Base-by-base conservation (phyloP, 2,113 vertebrate species). In the Todiramphus saurophagus region DNA sequence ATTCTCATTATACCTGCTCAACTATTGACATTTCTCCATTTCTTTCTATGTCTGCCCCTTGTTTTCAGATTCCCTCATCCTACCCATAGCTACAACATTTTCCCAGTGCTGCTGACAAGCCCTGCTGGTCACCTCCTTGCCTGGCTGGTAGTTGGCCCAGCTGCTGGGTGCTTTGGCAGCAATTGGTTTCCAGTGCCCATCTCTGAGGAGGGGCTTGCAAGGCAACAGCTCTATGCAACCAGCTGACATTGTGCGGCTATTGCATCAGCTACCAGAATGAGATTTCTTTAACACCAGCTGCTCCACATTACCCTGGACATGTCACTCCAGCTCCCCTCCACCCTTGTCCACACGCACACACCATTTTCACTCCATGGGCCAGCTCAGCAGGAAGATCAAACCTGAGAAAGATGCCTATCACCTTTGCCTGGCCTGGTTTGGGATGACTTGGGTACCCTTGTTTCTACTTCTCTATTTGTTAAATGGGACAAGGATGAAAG, bases 381-480 rank as follows among this genome's bases (percentile, higher is more conserved):
- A 55, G 33, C 28, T 59, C n/a, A 62, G 28, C n/a, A 76, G 8
- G 11, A 76, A 84, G 64, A 2, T 9, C 21, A 82, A 16, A n/a
- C 41, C 31, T 55, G 7, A 67, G 23, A 66, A 82, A 67, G 27
- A 28, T 10, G 3, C 4, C 37, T 68, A 39, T 62, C 6, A 5
- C 13, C 3, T 64, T 72, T 76, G 7, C 15, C 24, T 76, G 53
- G 31, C 82, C 79, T 53, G 27, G 18, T 95, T 93, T 94, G 48
- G 39, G 60, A 31, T 90, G 76, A 90, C 68, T 93, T 3, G 0
- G 6, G 44, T 89, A 85, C 10, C 93, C 90, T 95, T 94, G 88
- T 39, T 96, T 90, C 69, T 56, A 75, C 73, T 95, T 91, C 30
- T 41, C 16, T 70, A 2, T 70, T 77, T 87, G 9, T 68, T 94